Base-by-base conservation (phyloP, 2,888 invertebrate genomes). In the Cephus rjabovi region DNA sequence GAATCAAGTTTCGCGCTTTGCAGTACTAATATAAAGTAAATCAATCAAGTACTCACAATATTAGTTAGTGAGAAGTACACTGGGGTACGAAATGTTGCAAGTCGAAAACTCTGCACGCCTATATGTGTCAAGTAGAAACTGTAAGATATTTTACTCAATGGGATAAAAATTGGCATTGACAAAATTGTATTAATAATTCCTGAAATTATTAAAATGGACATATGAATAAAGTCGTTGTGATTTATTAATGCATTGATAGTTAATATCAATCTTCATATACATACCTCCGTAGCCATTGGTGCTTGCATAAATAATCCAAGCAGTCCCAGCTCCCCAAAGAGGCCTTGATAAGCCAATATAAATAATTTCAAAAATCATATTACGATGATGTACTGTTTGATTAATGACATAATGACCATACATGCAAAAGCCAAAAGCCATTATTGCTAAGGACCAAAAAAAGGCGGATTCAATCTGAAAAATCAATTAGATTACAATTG, bases 301-400 rank as follows among this genome's bases (percentile, higher is more conserved):
- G 81, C 93, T 93, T 70, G 92, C 92, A 85, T 92, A 92, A 75
- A 94, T 91, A 11, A 94, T 90, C 94, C 94, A 94, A 69, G 89
- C 89, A 12, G 93, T 82, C 4, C 92, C 91, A 4, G 91, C 76
- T 1, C 91, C 90, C 94, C 94, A 94, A 15, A 90, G 88, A 23
- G 92, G 91, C 79, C 92, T 87, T 73, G 91, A 89, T 68, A 92
- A 83, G 4, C 92, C 88, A 70, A 92, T 87, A 83, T 92, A 93
- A 69, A 92, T 79, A n/a, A 90, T 87, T 73, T 91, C 90, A 83
- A 89, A 89, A 76, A 87, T 79, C 74, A 82, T 81, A 79, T 91
- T 87, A 81, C 91, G 92, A 1, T 84, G 83, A 78, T 91, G 91
- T 74, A 85, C 81, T 35, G 88, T 82, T 40, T 86, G 80, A 77